Evolutionary conservation across 1,140 invertebrate genomes (phyloP).

Genomic region (Bursaphelenchus mucronatus): DNA sequence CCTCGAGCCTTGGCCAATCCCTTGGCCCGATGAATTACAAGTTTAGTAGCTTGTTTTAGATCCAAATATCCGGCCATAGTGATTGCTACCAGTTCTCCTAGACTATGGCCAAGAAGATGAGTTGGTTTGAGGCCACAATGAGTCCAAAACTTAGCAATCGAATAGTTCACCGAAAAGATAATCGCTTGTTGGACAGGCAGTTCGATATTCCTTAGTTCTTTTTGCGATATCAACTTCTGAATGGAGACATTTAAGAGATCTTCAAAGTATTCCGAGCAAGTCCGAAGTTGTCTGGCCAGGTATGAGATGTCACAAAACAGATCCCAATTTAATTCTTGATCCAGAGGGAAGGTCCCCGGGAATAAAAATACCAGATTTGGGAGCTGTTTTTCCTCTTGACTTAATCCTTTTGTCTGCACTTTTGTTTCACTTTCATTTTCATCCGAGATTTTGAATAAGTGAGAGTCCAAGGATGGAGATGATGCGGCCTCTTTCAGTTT

Average conservation of each 20-base stretch:
- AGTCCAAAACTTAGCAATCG: constrained; percentile 20
- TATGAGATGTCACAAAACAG: constrained; percentile 10
- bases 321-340: neutral
- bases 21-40: constrained; percentile 17
- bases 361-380: constrained; percentile 19
- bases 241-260: neutral
- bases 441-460: neutral
- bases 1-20: constrained; percentile 24
- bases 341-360: neutral
- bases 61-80: constrained; percentile 18
- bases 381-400: neutral
- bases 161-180: constrained; percentile 20
- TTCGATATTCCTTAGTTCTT: neutral
- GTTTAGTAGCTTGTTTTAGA: constrained; percentile 12
- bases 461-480: neutral
- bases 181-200: constrained; percentile 9
- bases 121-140: constrained; percentile 20
- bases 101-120: constrained; percentile 18
- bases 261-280: constrained; percentile 7
- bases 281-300: constrained; percentile 4
- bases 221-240: neutral
- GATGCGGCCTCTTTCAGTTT: constrained; percentile 3
- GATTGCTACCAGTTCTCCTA: constrained; percentile 19
- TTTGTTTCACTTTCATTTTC: neutral
- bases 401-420: neutral